Evolutionary conservation across 2,888 invertebrate species (phyloP).

Genomic region (Tipula confusa): DNA sequence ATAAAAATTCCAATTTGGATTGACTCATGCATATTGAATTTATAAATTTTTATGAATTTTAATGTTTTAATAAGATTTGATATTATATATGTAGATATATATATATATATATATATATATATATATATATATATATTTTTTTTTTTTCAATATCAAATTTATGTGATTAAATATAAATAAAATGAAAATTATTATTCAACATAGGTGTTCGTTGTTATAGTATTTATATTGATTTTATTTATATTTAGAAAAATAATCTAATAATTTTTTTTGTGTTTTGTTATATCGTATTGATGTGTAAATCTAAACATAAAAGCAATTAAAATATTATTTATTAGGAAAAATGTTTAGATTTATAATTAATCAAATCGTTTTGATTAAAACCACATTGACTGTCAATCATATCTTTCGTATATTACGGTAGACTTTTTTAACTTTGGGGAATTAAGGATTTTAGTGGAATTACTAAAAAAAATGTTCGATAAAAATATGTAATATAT

Average conservation of each 20-base stretch:
- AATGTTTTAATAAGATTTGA: slow-evolving; percentile 20
- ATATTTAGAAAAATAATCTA: background rate
- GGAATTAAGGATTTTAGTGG: no score
- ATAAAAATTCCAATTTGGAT: background rate
- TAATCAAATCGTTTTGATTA: background rate
- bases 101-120: no score
- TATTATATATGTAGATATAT: background rate
- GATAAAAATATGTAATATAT: no score
- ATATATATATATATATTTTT: no score
- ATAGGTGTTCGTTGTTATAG: background rate
- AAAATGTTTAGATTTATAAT: background rate
- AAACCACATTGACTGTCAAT: no score
- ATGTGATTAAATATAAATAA: slow-evolving; percentile 20
- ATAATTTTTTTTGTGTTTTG: background rate
- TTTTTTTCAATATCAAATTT: background rate
- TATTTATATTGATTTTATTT: background rate
- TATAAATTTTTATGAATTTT: background rate
- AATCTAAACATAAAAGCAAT: background rate
- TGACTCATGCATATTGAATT: slow-evolving; percentile 20
- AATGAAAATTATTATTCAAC: background rate
- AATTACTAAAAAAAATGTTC: no score
- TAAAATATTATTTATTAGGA: background rate
- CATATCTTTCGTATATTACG: no score
- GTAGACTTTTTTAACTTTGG: no score
- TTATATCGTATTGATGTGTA: no score